These are phyloP conservation scores for Catostomus latipinnis DNA, from an alignment of 2,797 vertebrate genomes.

Conservation along the genomic window DNA sequence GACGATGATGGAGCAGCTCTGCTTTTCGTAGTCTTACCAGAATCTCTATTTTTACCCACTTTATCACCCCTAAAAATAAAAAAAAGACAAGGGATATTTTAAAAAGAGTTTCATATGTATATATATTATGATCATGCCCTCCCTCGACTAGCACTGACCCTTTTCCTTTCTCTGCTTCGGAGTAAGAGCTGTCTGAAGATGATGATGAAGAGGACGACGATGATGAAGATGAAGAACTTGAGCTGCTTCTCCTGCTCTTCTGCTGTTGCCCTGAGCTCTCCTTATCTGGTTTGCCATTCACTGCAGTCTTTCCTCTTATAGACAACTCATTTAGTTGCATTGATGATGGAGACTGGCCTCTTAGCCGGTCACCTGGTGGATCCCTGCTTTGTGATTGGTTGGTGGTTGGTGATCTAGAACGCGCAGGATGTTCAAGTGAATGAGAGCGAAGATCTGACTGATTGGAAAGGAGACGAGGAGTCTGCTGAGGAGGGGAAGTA, in stretches of 20 bases:
- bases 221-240: constrained; percentile 75
- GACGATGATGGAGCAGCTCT: constrained; percentile 51
- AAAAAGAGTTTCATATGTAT: too few species aligned
- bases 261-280: constrained; percentile 48
- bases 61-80: constrained; percentile 5
- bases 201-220: constrained; percentile 70
- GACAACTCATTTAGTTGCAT: neutral
- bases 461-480: constrained; percentile 25
- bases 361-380: constrained; percentile 12
- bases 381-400: constrained; percentile 63
- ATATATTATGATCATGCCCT: neutral
- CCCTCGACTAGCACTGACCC: constrained; percentile 64
- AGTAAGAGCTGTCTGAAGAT: constrained; percentile 80
- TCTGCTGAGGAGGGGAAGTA: constrained; percentile 57
- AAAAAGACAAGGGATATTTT: neutral
- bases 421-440: constrained; percentile 45
- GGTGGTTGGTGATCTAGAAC: constrained; percentile 49
- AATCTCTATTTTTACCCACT: constrained; percentile 15
- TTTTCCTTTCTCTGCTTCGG: constrained; percentile 73
- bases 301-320: constrained; percentile 32
- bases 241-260: constrained; percentile 64
- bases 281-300: constrained; percentile 71
- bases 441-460: constrained; percentile 42
- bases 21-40: constrained; percentile 58
- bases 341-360: constrained; percentile 49